phyloP scores from a whole-genome alignment of 2,888 invertebrate genomes.

The Liopterus haemorrhoidalis region DNA sequence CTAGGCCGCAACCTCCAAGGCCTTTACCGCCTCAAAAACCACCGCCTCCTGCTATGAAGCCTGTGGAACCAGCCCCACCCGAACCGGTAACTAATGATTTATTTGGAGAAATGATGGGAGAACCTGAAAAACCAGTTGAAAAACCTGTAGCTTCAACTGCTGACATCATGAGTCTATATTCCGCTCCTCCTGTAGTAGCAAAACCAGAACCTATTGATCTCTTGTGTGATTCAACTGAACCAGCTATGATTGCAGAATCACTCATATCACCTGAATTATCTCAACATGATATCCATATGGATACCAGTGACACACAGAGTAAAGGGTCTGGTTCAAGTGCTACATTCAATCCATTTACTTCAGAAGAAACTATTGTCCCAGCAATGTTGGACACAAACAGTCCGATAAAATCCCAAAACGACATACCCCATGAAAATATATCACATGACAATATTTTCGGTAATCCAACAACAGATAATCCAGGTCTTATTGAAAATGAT shows the following conservation, averaged over 20 bases:
- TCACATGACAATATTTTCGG: not conserved
- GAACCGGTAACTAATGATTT: slow-evolving; percentile 27
- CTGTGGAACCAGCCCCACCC: slow-evolving; percentile 15
- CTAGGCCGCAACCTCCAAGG: slow-evolving; percentile 39
- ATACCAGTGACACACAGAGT: slow-evolving; percentile 45
- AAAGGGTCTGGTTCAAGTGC: slow-evolving; percentile 44
- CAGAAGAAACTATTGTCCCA: slow-evolving; percentile 31
- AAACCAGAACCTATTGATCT: slow-evolving; percentile 31
- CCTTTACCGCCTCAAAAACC: slow-evolving; percentile 32
- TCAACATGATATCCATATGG: slow-evolving; percentile 43
- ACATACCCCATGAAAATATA: not conserved
- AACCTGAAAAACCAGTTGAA: slow-evolving; percentile 36
- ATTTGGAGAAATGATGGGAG: slow-evolving; percentile 43
- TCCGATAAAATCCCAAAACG: slow-evolving; percentile 8
- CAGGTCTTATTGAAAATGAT: slow-evolving; percentile 9
- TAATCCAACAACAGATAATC: slow-evolving; percentile 42
- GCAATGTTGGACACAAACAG: slow-evolving; percentile 34
- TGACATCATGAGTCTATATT: slow-evolving; percentile 45
- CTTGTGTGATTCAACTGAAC: slow-evolving; percentile 32
- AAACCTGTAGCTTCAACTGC: slow-evolving; percentile 45
- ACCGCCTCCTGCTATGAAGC: slow-evolving; percentile 31
- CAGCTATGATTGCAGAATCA: slow-evolving; percentile 32
- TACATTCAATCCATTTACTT: slow-evolving; percentile 49
- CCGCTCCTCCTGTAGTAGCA: slow-evolving; percentile 33
- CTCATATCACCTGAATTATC: slow-evolving; percentile 40